Evolutionary conservation across 2,113 vertebrate species (phyloP), one percentile per base, ranked within the genome.

Genomic region (Notiomystis cincta): DNA sequence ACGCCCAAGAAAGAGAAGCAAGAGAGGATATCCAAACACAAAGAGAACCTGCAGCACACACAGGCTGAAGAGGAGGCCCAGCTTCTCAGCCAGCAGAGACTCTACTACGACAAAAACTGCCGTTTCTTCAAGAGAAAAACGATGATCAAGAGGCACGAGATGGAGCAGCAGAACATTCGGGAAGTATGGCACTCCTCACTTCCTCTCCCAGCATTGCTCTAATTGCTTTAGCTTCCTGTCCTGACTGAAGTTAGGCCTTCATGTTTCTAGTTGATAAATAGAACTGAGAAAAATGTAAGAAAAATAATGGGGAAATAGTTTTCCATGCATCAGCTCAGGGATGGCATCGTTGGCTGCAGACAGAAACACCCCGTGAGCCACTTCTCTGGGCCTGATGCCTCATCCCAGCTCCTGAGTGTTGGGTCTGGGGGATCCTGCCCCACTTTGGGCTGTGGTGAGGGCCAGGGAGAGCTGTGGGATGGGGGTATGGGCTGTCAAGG

Each of bases 1-100:
- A 99, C 99, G 48, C 99, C 99, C 62, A 99, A 99, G 98, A 99
- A 99, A 94, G 99, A 99, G 98, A 99, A 99, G 97, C 99, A 99
- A 97, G 99, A 99, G 95, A 98, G 99, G 67, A 98, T 99, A 97
- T 99, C 99, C 82, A 99, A 99, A 98, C 99, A 99, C 98, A 99
- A 99, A 97, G 99, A 99, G 98, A 99, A 99, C 98, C 98, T 99
- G 98, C 99, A 99, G 98, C 99, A 99, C 97, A 99, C 99, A 33
- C 99, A 99, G 98, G 99, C 99, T 5, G 99, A 99, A 98, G 99
- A 99, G 97, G 99, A 99, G 98, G 99, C 99, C 37, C 98, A 98
- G 40, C 99, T 99, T 93, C 99, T 99, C 97, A 96, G 98, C 95
- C 99, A 99, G 95, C 99, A 99, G 98, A 98, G 99, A 97, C 98